Conservation (phyloP, 2,113 vertebrate genomes). For the Eidolon helvum region DNA sequence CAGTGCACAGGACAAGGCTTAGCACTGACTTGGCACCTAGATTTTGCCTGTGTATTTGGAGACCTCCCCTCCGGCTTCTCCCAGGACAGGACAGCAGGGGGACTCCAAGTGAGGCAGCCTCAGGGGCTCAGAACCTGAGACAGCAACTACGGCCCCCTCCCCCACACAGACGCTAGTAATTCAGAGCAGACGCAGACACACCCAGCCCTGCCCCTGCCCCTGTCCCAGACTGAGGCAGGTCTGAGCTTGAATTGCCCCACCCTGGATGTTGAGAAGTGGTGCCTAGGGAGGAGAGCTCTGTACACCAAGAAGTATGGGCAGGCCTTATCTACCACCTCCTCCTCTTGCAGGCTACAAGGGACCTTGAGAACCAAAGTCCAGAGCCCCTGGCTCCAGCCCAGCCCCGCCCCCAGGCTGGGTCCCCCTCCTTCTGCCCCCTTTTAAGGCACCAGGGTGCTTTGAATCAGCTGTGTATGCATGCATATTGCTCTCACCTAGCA, state of each 20-base stretch:
- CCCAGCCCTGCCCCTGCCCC: constrained; percentile 39
- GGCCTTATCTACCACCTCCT: neutral
- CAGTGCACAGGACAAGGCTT: neutral
- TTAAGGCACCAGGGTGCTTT: neutral
- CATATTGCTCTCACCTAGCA: neutral
- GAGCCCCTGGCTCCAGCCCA: neutral
- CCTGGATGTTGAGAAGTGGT: neutral
- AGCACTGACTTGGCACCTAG: neutral
- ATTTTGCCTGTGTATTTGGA: neutral
- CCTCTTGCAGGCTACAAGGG: neutral
- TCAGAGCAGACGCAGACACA: constrained; percentile 64
- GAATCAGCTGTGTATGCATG: neutral
- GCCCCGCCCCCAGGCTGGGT: neutral
- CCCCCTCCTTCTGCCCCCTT: neutral
- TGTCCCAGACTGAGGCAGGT: constrained; percentile 61
- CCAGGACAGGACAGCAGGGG: neutral
- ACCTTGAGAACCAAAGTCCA: neutral
- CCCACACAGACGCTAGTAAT: constrained; percentile 64
- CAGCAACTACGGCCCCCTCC: neutral
- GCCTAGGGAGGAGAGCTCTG: constrained; percentile 1
- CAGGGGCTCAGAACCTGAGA: constrained; percentile 18
- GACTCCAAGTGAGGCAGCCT: neutral
- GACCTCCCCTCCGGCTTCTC: neutral
- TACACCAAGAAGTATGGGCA: neutral
- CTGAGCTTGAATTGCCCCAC: constrained; percentile 59